Evolutionary conservation across 1,140 invertebrate species (phyloP), one percentile per base, ranked within the genome.

Genomic region (Eupeodes corollae): DNA sequence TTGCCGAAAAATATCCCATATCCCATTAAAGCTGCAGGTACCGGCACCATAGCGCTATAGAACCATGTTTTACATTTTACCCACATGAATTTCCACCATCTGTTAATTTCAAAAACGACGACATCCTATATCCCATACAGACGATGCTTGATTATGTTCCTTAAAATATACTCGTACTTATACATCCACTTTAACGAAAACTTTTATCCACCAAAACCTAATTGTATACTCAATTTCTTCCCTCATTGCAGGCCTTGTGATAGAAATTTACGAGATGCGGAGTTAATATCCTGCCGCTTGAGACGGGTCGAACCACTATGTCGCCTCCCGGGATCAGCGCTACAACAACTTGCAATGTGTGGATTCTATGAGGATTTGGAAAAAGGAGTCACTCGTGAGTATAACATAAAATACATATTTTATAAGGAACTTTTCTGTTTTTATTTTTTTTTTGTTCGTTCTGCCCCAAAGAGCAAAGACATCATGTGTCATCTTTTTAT

Each of bases 301-400:
- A 68, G 78, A 45, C 70, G 78, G 47, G 73, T 80, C 38, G 79
- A 80, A 54, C 75, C 79, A 34, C 69, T 87, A 53, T 77, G 79
- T 55, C 76, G 80, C 51, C 73, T 86, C 43, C 82, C 84, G 41
- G 77, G 79, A 41, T 73, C 74, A 21, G 74, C 86, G 35, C 68
- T 88, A n/a, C 80, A 84, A 56, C 82, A 87, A 63, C 69, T 88
- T 44, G 84, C 83, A 53, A 76, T 77, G 51, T 80, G 76, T 57
- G 80, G 78, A 32, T 82, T 80, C 67, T 84, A 86, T 68, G 85
- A 88, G 64, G 80, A 85, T 58, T 66, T 88, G 49, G 84, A 87
- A 56, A 81, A 82, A 67, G 83, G 82, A 43, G 81, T 88, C 11
- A 86, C 83, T 52, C 68, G 85, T 88, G 71, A 83, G 83, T 78